Base-by-base conservation (phyloP, 2,113 vertebrate species). In the Nibea albiflora region DNA sequence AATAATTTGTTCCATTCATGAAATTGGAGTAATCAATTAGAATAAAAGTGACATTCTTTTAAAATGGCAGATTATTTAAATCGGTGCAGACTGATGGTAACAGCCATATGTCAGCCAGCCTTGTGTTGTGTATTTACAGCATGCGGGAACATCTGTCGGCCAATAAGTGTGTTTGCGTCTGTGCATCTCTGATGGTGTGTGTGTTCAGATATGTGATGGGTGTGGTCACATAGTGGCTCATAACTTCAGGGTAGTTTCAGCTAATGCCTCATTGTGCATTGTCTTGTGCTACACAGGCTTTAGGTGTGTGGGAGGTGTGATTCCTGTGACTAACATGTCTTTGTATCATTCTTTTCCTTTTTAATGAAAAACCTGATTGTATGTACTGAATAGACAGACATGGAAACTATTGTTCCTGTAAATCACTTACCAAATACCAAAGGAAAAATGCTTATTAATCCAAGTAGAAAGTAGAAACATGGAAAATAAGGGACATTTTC, bases 71-170 rank as follows among this genome's bases (percentile, higher is more conserved):
- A 16, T 77, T 35, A 75, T 71, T 69, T 73, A 73, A 26, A 71
- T 56, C 14, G 63, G 63, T 82, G 24, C 68, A 62, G 52, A 26
- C 24, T 26, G 24, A 83, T 75, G 77, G 31, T 44, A 19, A 56
- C 47, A 62, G 22, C 3, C 56, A 67, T 69, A 17, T 35, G 56
- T 67, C 52, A 53, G 58, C 57, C 11, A 20, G 44, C 52, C 5
- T 77, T 77, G 42, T 64, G 61, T 22, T 49, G 57, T 75, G 62
- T 49, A 6, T 71, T 70, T 35, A 61, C 50, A n/a, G 44, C 57
- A 53, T 73, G 11, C 57, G 46, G 26, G 44, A 87, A 81, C 70
- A 88, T 85, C 79, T 85, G 69, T 56, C 19, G 46, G 24, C 52
- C 20, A 46, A 20, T 57, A 28, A 60, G 24, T 16, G 24, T 16